Percentiles rank a stretch among this genome's conserved stretches.
Conservation (phyloP, 2,113 vertebrate genomes). For the Coptodon bakossiorum region DNA sequence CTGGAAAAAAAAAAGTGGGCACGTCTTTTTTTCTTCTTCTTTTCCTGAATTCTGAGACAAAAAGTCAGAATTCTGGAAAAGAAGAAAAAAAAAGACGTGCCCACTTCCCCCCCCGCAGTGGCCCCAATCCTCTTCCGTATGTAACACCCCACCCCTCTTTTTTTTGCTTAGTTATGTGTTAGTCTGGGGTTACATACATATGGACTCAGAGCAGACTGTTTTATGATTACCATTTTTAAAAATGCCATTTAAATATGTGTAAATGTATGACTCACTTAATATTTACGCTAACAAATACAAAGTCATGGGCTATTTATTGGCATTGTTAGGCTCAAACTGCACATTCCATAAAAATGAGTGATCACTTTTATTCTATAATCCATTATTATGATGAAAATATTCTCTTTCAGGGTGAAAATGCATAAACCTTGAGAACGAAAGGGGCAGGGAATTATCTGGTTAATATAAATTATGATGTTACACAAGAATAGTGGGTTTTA, state of each 20-base stretch:
- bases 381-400: background rate
- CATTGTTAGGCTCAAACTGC: background rate
- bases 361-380: background rate
- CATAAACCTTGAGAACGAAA: background rate
- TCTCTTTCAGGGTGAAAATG: background rate
- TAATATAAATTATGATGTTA: background rate
- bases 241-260: too few relatives aligned
- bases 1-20: fast-evolving
- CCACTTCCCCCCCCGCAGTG: too few relatives aligned
- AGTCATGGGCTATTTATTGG: background rate
- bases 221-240: too few relatives aligned
- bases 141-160: too few relatives aligned
- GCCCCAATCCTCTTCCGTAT: too few relatives aligned
- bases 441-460: background rate
- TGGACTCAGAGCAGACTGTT: background rate
- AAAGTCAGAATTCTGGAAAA: too few relatives aligned
- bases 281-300: background rate
- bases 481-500: background rate
- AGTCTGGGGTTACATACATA: background rate
- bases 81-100: too few relatives aligned
- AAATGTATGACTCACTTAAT: background rate
- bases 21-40: background rate
- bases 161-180: too few relatives aligned
- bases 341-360: background rate
- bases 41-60: background rate